phyloP scores from a whole-genome alignment of 2,797 vertebrate genomes.

The Vireo griseus region DNA sequence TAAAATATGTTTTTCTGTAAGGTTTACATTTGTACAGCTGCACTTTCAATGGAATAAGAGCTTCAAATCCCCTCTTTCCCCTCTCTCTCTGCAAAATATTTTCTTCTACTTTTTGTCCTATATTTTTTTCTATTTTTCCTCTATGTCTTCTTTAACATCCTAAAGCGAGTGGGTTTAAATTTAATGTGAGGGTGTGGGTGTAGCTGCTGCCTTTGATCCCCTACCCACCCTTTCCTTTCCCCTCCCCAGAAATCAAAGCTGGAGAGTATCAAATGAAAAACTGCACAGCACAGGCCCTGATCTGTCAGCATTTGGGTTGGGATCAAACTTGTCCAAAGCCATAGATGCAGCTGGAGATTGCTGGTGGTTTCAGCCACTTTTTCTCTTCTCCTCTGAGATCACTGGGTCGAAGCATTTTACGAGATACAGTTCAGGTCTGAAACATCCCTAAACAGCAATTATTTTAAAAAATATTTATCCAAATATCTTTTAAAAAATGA shows the following conservation, averaged over 20 bases:
- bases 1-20: neutral
- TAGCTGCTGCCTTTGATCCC: constrained; percentile 5
- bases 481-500: neutral
- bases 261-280: constrained; percentile 34
- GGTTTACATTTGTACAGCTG: neutral
- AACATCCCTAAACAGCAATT: neutral
- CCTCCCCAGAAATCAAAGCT: constrained; percentile 40
- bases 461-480: neutral
- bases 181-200: neutral
- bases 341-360: constrained; percentile 51
- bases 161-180: neutral
- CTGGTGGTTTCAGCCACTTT: constrained; percentile 31
- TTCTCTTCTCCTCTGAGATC: constrained; percentile 1
- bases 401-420: neutral
- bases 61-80: neutral
- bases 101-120: neutral
- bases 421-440: neutral
- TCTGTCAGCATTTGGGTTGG: neutral
- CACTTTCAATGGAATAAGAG: neutral
- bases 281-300: constrained; percentile 29
- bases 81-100: neutral
- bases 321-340: constrained; percentile 55
- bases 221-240: constrained; percentile 34
- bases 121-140: neutral
- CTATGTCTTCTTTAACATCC: neutral